These are phyloP conservation scores for Microcebus jonahi DNA, from an alignment of 2,113 vertebrate genomes.

Conservation along the genomic window DNA sequence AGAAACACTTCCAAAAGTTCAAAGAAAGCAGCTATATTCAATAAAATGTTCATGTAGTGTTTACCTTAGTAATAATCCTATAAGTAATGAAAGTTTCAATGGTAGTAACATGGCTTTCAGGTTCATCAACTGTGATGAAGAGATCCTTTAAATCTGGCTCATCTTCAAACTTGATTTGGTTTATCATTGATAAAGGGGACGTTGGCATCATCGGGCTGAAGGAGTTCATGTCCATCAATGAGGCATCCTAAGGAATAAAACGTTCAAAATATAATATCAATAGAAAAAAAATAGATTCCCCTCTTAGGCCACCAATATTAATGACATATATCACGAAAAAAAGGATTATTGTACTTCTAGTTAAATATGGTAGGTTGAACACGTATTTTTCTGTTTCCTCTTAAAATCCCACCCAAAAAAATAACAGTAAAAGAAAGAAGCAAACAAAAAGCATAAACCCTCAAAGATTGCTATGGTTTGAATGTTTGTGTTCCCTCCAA, in stretches of 20 bases:
- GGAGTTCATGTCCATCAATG: constrained; percentile 87
- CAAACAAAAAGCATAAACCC: background rate
- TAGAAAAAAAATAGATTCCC: background rate
- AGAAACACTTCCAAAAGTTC: background rate
- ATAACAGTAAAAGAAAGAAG: background rate
- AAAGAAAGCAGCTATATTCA: background rate
- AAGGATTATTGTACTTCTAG: background rate
- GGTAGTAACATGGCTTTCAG: constrained; percentile 95
- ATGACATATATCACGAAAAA: background rate
- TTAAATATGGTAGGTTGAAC: background rate
- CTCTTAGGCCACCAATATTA: background rate
- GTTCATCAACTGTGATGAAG: constrained; percentile 94
- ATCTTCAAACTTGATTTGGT: constrained; percentile 95
- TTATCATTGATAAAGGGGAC: constrained; percentile 95
- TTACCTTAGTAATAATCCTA: constrained; percentile 94
- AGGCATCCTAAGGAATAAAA: constrained; percentile 87
- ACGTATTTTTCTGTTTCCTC: background rate
- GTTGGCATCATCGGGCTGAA: constrained; percentile 88
- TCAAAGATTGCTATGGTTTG: background rate
- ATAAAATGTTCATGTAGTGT: background rate
- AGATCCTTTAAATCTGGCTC: constrained; percentile 91
- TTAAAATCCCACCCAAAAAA: background rate
- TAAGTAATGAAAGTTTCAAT: constrained; percentile 99
- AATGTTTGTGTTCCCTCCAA: background rate
- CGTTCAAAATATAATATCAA: background rate